Percentiles rank a stretch among this genome's conserved stretches.
Evolutionary conservation across 2,113 vertebrate genomes (phyloP).

Genomic region (Orcinus orca): DNA sequence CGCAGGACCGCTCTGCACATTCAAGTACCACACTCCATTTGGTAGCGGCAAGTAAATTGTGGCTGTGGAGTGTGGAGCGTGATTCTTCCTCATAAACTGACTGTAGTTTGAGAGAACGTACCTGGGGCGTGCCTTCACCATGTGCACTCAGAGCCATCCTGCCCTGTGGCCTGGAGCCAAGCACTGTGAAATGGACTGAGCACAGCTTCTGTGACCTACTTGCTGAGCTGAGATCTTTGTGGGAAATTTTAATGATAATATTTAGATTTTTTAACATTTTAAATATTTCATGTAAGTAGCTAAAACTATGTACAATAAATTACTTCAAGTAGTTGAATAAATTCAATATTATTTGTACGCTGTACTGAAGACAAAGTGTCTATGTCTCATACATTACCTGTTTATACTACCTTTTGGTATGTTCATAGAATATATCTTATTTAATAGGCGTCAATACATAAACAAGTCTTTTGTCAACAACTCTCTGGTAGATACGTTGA

Average conservation of each 20-base stretch:
- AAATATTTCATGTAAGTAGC: background rate
- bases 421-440: background rate
- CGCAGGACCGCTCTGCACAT: background rate
- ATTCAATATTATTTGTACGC: background rate
- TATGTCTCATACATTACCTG: background rate
- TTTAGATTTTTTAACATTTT: background rate
- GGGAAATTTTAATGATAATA: background rate
- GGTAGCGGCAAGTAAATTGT: background rate
- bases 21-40: background rate
- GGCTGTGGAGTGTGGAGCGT: fast-evolving
- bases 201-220: background rate
- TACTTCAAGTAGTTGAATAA: background rate
- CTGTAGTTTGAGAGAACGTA: background rate
- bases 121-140: background rate
- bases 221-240: background rate
- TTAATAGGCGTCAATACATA: background rate
- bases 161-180: background rate
- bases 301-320: background rate
- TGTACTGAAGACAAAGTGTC: background rate
- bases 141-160: background rate
- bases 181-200: background rate
- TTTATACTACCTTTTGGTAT: background rate
- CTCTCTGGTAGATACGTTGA: background rate
- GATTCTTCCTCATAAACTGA: background rate
- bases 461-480: background rate